Conservation (phyloP, 2,888 invertebrate genomes). For the Melieria omissa region DNA sequence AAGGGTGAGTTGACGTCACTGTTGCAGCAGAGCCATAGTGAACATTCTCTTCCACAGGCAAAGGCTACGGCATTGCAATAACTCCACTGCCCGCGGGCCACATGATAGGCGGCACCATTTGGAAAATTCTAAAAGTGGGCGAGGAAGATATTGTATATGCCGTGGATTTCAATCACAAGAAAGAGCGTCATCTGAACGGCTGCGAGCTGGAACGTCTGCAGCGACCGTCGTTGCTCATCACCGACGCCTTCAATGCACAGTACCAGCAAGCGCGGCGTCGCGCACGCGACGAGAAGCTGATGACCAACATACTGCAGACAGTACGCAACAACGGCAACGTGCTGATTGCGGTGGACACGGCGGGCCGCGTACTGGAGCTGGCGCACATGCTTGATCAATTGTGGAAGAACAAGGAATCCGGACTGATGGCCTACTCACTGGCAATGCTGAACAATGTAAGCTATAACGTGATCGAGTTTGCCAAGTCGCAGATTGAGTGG, state of each 20-base stretch:
- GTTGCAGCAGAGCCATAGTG: not conserved
- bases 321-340: conserved; percentile 95
- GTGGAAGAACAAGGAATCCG: conserved; percentile 96
- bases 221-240: conserved; percentile 92
- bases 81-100: conserved; percentile 97
- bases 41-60: conserved; percentile 71
- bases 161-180: conserved; percentile 98
- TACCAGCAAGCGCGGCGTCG: conserved; percentile 92
- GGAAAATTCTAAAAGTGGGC: conserved; percentile 97
- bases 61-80: conserved; percentile 94
- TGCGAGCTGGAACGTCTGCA: conserved; percentile 91
- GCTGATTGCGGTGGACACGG: conserved; percentile 95
- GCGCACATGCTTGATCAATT: conserved; percentile 96
- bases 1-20: conserved; percentile 74
- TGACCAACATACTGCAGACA: conserved; percentile 95
- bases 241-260: conserved; percentile 94
- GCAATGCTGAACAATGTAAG: conserved; percentile 95
- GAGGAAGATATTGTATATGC: conserved; percentile 99
- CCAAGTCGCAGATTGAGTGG: conserved; percentile 99
- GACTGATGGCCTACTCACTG: conserved; percentile 92
- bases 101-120: conserved; percentile 98
- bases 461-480: conserved; percentile 98
- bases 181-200: conserved; percentile 96
- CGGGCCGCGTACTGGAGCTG: conserved; percentile 94
- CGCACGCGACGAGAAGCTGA: conserved; percentile 93